These are phyloP conservation scores for Onychostoma macrolepis DNA, from an alignment of 2,113 vertebrate species.

Conservation along the genomic window DNA sequence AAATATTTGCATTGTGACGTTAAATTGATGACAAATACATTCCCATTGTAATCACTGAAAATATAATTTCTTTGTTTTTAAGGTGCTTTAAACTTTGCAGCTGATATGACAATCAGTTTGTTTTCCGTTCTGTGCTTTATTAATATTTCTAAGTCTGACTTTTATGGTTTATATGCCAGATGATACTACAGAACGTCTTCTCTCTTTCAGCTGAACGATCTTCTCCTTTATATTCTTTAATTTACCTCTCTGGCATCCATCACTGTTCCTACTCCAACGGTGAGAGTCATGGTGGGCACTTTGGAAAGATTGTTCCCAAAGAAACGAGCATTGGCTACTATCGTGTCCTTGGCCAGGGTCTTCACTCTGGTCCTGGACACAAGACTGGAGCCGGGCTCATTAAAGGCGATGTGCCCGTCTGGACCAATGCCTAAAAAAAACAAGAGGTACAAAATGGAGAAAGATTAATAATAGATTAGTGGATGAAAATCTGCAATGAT, in stretches of 20 bases:
- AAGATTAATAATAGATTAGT: not conserved
- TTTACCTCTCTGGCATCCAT: slow-evolving; percentile 97
- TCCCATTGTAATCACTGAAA: not conserved
- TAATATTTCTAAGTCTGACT: not conserved
- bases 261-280: slow-evolving; percentile 95
- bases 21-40: not conserved
- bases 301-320: slow-evolving; percentile 90
- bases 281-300: slow-evolving; percentile 95
- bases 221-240: not conserved
- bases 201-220: not conserved
- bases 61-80: not conserved
- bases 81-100: not conserved
- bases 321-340: slow-evolving; percentile 93
- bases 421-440: slow-evolving; percentile 88
- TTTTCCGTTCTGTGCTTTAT: not conserved
- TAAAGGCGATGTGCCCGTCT: slow-evolving; percentile 97
- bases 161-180: not conserved
- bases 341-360: slow-evolving; percentile 94
- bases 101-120: not conserved
- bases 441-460: not conserved
- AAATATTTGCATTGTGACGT: not conserved
- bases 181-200: too few relatives aligned
- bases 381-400: slow-evolving; percentile 94
- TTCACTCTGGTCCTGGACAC: slow-evolving; percentile 95
- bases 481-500: not conserved